Evolutionary conservation across 2,797 vertebrate species (phyloP), one percentile per base, ranked within the genome.

Genomic region (Hozukius guyotensis): DNA sequence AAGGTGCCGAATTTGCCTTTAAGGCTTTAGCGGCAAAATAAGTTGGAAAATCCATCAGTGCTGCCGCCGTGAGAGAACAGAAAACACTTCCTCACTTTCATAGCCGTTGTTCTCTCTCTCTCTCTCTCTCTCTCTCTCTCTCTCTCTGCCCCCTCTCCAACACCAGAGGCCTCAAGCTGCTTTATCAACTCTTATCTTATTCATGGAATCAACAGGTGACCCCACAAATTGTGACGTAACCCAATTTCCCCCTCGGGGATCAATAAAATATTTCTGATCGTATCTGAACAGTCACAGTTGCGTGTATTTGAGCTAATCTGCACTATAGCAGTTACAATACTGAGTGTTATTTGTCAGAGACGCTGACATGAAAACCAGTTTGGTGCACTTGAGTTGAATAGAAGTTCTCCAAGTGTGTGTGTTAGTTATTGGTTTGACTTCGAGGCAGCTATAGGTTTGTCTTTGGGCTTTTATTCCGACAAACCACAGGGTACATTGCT

Each of bases 391-490:
- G 27, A 27, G 14, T 66, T 81, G 12, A 62, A 56, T 24, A 27
- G 25, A 31, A 27, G 24, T 24, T 18, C 60, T 36, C 34, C 49
- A 29, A 66, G 52, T 71, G 64, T 25, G 29, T 66, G 24, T 66
- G 71, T 76, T 12, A 62, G 42, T 75, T 81, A 61, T 60, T 16
- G 27, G 38, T 63, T 78, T 70, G 49, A 71, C 46, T 59, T 2
- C 3, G 32, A 66, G 63, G 71, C 73, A 81, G 73, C 72, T 82
- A 56, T 22, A 49, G 63, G 78, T 81, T 80, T 22, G 29, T 80
- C 74, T 82, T 77, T 84, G 56, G 22, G 5, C 22, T 82, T 66
- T 62, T 55, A n/a, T 55, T 72, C 62, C 31, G 64, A 34, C 52
- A 22, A 62, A 71, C 81, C 52, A 2, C 66, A n/a, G 9, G 14